These are phyloP conservation scores for Hipparchia semele DNA, from an alignment of 2,888 invertebrate species.

Conservation along the genomic window DNA sequence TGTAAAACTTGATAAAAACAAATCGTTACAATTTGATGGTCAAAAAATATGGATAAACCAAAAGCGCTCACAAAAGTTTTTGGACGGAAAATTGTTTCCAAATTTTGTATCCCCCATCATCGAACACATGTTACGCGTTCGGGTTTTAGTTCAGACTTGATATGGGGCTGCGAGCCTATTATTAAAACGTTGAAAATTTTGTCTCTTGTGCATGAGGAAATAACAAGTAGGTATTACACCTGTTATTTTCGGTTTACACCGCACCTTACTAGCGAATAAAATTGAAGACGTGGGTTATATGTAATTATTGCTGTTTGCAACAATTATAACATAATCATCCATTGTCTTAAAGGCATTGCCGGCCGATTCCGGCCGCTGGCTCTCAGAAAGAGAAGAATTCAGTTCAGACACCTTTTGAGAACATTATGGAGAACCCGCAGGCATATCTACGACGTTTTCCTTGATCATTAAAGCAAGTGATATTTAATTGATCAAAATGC, in stretches of 20 bases:
- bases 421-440: no score
- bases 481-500: no score
- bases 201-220: conserved; percentile 53
- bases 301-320: no score
- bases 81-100: conserved; percentile 31
- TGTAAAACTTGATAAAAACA: conserved; percentile 21
- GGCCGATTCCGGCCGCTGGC: no score
- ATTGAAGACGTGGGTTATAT: neutral
- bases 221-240: conserved; percentile 53
- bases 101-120: conserved; percentile 26
- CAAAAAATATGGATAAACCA: conserved; percentile 24
- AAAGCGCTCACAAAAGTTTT: conserved; percentile 27
- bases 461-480: no score
- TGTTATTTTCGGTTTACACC: conserved; percentile 43
- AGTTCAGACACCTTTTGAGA: no score
- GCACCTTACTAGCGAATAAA: neutral
- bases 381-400: no score
- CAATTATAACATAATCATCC: no score
- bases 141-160: conserved; percentile 40
- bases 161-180: conserved; percentile 34
- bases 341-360: no score
- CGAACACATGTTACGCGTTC: conserved; percentile 35
- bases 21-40: conserved; percentile 18
- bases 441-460: no score
- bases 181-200: conserved; percentile 43